Base-by-base conservation (phyloP, 2,797 vertebrate species). In the Anguilla pacifica region DNA sequence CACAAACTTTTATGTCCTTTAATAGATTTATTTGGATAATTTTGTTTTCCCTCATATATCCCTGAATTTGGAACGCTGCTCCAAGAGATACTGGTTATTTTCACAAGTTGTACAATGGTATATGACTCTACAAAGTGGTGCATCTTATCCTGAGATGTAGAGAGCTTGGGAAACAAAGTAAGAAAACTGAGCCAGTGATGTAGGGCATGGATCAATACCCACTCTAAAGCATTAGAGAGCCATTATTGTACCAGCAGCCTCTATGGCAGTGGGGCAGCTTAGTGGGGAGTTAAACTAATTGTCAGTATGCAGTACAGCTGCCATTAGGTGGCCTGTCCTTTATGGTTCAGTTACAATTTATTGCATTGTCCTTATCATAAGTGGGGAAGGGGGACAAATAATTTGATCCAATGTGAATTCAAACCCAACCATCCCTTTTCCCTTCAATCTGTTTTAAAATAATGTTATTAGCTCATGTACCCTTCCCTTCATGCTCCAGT, bases 271-370 rank as follows among this genome's bases (percentile, higher is more conserved):
- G 11, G 22, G 83, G 49, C 2, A 53, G 83, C 83, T 57, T 84
- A 31, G 79, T 57, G 83, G 25, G 51, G 25, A 84, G 83, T 17
- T 55, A 84, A 84, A 84, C 53, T 11, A 55, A 84, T 84, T 84
- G 53, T 28, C 49, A 84, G 46, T 49, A 53, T 1, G 10, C 9
- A 10, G 79, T 43, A 51, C 15, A n/a, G 19, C 31, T 10, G 25
- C 83, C 31, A 84, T 57, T 53, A 1, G 51, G 49, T 84, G 53
- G 43, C 83, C 83, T 53, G 83, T 84, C 25, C 11, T 84, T 53
- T 57, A 55, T 57, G 11, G 5, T 31, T 46, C 83, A 57, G 28
- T 84, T 25, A 84, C 51, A 31, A 84, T 46, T 28, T 57, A 84
- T 84, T 31, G 10, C n/a, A 84, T 57, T 55, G 51, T 15, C 22